phyloP scores from a whole-genome alignment of 2,113 vertebrate genomes.

The Garra rufa region DNA sequence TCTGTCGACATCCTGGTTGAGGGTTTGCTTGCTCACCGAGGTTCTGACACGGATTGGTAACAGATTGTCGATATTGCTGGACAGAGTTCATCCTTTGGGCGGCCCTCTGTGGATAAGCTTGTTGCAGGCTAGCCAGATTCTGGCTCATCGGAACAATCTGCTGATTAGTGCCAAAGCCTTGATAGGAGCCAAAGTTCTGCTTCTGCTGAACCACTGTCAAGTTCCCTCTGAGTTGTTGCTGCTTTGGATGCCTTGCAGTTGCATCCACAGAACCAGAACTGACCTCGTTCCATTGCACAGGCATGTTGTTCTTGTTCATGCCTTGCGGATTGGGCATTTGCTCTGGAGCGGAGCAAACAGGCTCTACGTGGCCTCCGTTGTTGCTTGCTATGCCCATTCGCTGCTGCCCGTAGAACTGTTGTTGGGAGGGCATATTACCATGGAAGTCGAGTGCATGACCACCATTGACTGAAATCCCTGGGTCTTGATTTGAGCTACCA shows the following conservation, averaged over 20 bases:
- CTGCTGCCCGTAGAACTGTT: slow-evolving; percentile 76
- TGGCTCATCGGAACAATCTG: slow-evolving; percentile 80
- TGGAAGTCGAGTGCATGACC: slow-evolving; percentile 80
- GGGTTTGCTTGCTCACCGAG: slow-evolving; percentile 72
- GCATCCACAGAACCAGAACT: slow-evolving; percentile 92
- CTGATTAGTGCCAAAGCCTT: slow-evolving; percentile 76
- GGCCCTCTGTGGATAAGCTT: slow-evolving; percentile 68
- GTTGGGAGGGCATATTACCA: slow-evolving; percentile 69
- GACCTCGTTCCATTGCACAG: slow-evolving; percentile 98
- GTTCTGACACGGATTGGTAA: slow-evolving; percentile 65
- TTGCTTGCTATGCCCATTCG: slow-evolving; percentile 79
- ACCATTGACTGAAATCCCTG: slow-evolving; percentile 60
- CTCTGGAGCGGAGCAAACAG: slow-evolving; percentile 74
- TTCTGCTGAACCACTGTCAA: slow-evolving; percentile 86
- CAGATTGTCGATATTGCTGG: slow-evolving; percentile 78
- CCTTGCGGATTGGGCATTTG: slow-evolving; percentile 70
- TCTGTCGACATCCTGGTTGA: slow-evolving; percentile 78
- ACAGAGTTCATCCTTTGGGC: slow-evolving; percentile 78
- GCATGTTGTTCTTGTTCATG: slow-evolving; percentile 90
- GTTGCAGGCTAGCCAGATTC: slow-evolving; percentile 75
- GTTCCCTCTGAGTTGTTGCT: slow-evolving; percentile 79
- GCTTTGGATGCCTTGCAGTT: slow-evolving; percentile 78
- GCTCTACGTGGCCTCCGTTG: slow-evolving; percentile 68
- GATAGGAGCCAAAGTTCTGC: slow-evolving; percentile 83
- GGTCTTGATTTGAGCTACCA: slow-evolving; percentile 66